A percentile compares a stretch with the other conserved stretches of the same genome.
These are phyloP conservation scores for Anarhynchus alexandrinus DNA, from an alignment of 2,113 vertebrate species.

Conservation along the genomic window DNA sequence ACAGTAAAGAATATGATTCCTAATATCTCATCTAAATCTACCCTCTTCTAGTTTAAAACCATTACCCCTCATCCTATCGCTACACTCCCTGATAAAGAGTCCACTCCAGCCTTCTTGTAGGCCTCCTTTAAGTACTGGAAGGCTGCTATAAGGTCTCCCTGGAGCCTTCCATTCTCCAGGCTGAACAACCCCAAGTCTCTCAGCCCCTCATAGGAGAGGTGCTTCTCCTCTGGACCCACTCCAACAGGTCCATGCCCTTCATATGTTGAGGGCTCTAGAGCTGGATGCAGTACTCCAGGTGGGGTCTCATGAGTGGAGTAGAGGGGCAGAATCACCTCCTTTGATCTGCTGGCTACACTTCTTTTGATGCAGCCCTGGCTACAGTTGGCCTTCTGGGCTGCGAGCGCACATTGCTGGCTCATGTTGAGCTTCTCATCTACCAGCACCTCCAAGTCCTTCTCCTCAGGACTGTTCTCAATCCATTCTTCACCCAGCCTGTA, in stretches of 20 bases:
- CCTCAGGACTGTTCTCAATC: neutral
- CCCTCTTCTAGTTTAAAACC: neutral
- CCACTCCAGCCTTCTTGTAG: neutral
- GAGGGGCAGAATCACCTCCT: too few species aligned
- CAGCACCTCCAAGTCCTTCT: neutral
- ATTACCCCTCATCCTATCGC: neutral
- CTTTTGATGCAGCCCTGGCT: too few species aligned
- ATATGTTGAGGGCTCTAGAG: too few species aligned
- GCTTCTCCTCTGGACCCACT: too few species aligned
- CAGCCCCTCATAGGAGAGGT: neutral
- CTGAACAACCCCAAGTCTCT: neutral
- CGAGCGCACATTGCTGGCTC: too few species aligned
- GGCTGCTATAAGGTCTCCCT: neutral
- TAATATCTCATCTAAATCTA: neutral
- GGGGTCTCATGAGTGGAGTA: too few species aligned
- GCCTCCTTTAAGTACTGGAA: neutral
- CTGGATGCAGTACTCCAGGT: too few species aligned
- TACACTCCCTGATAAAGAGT: neutral
- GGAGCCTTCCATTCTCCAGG: neutral
- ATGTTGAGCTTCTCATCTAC: too few species aligned
- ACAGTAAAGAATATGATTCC: neutral
- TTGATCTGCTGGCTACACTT: too few species aligned
- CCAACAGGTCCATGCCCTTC: too few species aligned
- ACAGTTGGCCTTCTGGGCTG: too few species aligned
- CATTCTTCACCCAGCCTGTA: neutral